Evolutionary conservation across 1,140 invertebrate species (phyloP).

Genomic region (Pseudomyrmex dendroicus): DNA sequence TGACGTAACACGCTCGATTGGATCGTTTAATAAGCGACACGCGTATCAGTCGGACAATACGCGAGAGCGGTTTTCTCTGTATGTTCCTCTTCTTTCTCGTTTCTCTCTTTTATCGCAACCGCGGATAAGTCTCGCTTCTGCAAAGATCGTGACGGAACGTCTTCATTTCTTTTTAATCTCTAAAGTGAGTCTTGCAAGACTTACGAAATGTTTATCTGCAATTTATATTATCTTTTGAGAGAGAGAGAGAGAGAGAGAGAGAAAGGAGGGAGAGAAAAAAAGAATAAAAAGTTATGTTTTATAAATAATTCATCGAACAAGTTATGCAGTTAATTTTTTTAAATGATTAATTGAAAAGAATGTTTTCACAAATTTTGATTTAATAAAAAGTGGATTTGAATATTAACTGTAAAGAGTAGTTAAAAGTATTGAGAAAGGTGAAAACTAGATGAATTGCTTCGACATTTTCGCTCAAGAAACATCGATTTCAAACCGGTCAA

Average conservation of each 20-base stretch:
- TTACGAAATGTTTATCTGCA: conserved; percentile 1
- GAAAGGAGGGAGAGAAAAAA: not conserved
- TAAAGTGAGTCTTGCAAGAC: not conserved
- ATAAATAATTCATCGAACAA: too few species aligned
- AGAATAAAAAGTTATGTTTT: too few species aligned
- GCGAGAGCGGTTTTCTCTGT: not conserved
- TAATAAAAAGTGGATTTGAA: not conserved
- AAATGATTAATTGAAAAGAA: too few species aligned
- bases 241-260: not conserved
- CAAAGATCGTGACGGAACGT: not conserved
- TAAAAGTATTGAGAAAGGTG: not conserved
- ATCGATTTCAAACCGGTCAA: conserved; percentile 15
- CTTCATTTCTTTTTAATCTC: conserved; percentile 8
- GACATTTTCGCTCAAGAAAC: conserved; percentile 1
- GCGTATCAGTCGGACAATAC: conserved; percentile 38
- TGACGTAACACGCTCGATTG: conserved; percentile 64
- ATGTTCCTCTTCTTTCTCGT: not conserved
- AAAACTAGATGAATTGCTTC: not conserved
- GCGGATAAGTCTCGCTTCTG: conserved; percentile 43
- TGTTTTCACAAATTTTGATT: too few species aligned
- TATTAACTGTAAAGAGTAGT: not conserved
- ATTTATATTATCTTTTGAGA: conserved; percentile 12
- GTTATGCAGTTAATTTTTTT: too few species aligned
- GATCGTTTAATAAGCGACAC: conserved; percentile 60
- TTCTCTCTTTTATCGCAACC: conserved; percentile 56